Base-by-base conservation (phyloP, 2,113 vertebrate genomes). In the Muscicapa adusta region DNA sequence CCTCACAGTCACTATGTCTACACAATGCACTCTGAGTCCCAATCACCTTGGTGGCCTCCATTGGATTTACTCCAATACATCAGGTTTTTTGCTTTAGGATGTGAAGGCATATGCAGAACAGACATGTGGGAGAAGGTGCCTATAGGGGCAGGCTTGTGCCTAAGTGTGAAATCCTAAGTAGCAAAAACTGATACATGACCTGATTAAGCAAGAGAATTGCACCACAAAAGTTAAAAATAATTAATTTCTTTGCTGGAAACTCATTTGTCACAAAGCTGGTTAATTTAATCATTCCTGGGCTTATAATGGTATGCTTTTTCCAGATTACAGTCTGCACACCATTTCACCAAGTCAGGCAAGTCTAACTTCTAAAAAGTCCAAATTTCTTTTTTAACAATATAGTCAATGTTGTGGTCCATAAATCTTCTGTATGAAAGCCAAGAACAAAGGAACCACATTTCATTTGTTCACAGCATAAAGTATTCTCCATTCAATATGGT, bases 61-160 rank as follows among this genome's bases (percentile, higher is more conserved):
- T 2, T 66, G 18, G 12, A 60, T 72, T 87, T 24, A 25, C 8
- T 86, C 40, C 28, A n/a, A 16, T 15, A 36, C 1, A 57, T 48
- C 14, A 17, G 2, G 18, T 3, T 5, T 62, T 93, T 87, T 88
- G 2, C 25, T 85, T 82, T 42, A 70, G 17, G 43, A 50, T 63
- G 33, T 45, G 12, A 58, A 91, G 34, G 15, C 0, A 0, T 38
- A 25, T 1, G 0, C 15, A 45, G 11, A n/a, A 66, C 16, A 78
- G 13, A 75, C 4, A 47, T 29, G 40, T 18, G 18, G 36, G 42
- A 70, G 9, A 58, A 77, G 26, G 8, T 13, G 71, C 8, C 10
- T 62, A 10, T 1, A 84, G 20, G 4, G 5, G 67, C 12, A 78
- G 38, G 31, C 19, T 28, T 76, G 9, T 63, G 28, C 26, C 15